phyloP scores from a whole-genome alignment of 2,888 invertebrate species.

The Watsonalla cultraria region DNA sequence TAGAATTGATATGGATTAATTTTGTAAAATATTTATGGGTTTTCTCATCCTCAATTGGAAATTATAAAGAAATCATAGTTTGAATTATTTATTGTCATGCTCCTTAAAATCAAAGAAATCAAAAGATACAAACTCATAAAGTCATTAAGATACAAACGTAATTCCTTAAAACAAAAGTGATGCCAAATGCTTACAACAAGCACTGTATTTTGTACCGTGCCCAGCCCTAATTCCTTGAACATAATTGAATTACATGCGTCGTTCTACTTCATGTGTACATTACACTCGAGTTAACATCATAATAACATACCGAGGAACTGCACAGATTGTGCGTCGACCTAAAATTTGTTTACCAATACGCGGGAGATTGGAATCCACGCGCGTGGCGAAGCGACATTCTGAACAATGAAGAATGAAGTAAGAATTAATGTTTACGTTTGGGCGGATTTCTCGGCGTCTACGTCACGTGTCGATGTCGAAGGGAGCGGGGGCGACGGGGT shows the following conservation, averaged over 20 bases:
- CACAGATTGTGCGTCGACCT: conserved; percentile 30
- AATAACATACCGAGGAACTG: conserved; percentile 27
- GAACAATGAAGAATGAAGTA: conserved; percentile 76
- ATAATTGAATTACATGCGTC: conserved; percentile 61
- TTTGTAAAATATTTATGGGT: no score
- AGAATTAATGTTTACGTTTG: conserved; percentile 79
- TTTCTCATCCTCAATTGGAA: no score
- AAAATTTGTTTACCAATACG: conserved; percentile 73
- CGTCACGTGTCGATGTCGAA: conserved; percentile 72
- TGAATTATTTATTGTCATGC: no score
- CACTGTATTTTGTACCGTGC: conserved; percentile 16
- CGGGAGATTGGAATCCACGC: conserved; percentile 62
- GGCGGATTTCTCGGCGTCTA: conserved; percentile 73
- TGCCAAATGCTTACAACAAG: conserved; percentile 2
- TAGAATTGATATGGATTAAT: no score
- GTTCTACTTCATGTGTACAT: conserved; percentile 30
- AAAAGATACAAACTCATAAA: no score
- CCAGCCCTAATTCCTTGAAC: conserved; percentile 47
- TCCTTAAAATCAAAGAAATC: no score
- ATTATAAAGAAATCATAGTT: no score
- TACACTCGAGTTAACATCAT: conserved; percentile 23
- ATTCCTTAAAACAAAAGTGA: no score
- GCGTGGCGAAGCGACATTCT: conserved; percentile 67
- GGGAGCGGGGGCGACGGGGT: conserved; percentile 28
- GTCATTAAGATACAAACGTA: no score